These are phyloP conservation scores for Anomalospiza imberbis DNA, from an alignment of 2,797 vertebrate genomes.

Conservation along the genomic window DNA sequence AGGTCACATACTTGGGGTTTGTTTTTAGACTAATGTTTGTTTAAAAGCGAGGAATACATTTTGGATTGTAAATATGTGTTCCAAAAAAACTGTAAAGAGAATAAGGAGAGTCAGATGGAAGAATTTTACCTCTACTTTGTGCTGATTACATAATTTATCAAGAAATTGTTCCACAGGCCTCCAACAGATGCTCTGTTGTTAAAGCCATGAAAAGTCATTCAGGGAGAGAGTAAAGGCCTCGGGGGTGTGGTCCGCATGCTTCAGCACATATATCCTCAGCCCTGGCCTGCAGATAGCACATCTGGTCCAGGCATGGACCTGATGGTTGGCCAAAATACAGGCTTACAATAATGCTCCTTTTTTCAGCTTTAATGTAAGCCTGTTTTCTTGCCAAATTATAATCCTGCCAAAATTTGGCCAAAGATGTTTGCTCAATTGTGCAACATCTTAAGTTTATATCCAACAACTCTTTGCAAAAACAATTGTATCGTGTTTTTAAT, in stretches of 20 bases:
- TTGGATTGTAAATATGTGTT: slow-evolving; percentile 20
- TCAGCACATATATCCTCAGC: slow-evolving; percentile 58
- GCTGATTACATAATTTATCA: slow-evolving; percentile 61
- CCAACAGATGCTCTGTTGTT: slow-evolving; percentile 63
- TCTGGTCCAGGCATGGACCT: slow-evolving; percentile 67
- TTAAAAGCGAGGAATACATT: slow-evolving; percentile 43
- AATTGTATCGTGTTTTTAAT: slow-evolving; percentile 58
- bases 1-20: slow-evolving; percentile 28
- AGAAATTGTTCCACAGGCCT: slow-evolving; percentile 53
- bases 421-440: slow-evolving; percentile 23
- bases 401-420: slow-evolving; percentile 61
- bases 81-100: slow-evolving; percentile 35
- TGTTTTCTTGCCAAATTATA: slow-evolving; percentile 53
- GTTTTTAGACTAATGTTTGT: slow-evolving; percentile 38
- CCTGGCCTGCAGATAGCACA: slow-evolving; percentile 63
- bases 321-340: slow-evolving; percentile 56
- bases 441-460: slow-evolving; percentile 61
- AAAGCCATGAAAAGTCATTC: slow-evolving; percentile 64
- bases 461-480: slow-evolving; percentile 56
- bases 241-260: slow-evolving; percentile 63
- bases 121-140: slow-evolving; percentile 54
- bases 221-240: slow-evolving; percentile 59
- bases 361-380: slow-evolving; percentile 64
- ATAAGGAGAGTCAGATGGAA: slow-evolving; percentile 53
- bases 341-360: slow-evolving; percentile 62